Conservation (phyloP, 2,888 invertebrate species). For the Tuberolachnus salignus region DNA sequence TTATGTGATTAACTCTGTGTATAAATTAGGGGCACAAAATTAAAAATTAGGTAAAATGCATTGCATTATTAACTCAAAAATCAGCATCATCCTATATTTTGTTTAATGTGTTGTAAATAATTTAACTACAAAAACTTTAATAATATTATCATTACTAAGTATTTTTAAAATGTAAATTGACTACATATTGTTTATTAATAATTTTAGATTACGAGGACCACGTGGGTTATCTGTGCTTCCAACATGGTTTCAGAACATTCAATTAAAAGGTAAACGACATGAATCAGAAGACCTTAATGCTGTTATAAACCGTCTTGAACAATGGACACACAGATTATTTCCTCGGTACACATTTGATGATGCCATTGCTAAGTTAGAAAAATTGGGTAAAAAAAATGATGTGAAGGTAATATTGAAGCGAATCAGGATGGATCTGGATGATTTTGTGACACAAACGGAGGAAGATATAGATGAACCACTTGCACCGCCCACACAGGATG, state of each 20-base stretch:
- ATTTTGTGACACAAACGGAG: conserved; percentile 62
- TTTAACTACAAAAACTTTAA: no score
- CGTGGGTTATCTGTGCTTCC: conserved; percentile 83
- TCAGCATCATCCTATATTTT: no score
- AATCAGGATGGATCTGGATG: conserved; percentile 70
- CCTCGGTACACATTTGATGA: conserved; percentile 90
- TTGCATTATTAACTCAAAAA: no score
- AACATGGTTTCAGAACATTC: conserved; percentile 79
- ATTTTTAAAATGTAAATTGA: background rate
- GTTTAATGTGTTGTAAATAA: no score
- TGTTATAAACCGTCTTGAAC: conserved; percentile 82
- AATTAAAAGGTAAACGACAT: conserved; percentile 80
- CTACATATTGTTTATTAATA: conserved; percentile 15
- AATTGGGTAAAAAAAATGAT: conserved; percentile 79
- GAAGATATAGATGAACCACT: conserved; percentile 64
- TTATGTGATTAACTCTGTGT: no score
- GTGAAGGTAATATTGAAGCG: conserved; percentile 69
- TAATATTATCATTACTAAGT: background rate
- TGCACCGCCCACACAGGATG: conserved; percentile 54
- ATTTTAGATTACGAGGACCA: conserved; percentile 71
- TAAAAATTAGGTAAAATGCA: no score
- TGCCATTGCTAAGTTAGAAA: conserved; percentile 78
- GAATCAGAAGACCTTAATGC: conserved; percentile 82
- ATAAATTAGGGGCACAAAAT: no score
- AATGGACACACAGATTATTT: conserved; percentile 92